A percentile compares a stretch with the other conserved stretches of the same genome.
phyloP scores from a whole-genome alignment of 2,797 vertebrate species.

The Euphonia xanthogaster region DNA sequence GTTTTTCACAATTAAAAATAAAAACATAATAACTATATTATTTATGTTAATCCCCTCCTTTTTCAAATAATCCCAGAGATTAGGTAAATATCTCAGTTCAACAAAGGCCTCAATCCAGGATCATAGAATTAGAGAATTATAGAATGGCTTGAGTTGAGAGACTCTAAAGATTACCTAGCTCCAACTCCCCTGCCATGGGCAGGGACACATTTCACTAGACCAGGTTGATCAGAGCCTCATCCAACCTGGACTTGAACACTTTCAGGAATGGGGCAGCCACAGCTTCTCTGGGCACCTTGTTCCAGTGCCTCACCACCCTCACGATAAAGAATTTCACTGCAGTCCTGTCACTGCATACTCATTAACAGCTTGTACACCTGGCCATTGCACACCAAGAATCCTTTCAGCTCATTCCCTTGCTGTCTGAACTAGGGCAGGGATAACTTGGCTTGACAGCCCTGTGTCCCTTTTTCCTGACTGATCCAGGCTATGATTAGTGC shows the following conservation, averaged over 20 bases:
- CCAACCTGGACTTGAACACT: background rate
- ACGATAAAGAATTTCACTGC: background rate
- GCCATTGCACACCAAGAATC: background rate
- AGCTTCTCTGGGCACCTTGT: accelerated
- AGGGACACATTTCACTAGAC: background rate
- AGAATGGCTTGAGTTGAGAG: background rate
- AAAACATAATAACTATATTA: background rate
- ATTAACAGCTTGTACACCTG: background rate
- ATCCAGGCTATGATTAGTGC: background rate
- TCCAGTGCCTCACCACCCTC: no score
- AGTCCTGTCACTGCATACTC: background rate
- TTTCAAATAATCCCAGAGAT: background rate
- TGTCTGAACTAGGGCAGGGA: background rate
- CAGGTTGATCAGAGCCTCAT: background rate
- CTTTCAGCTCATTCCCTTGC: background rate
- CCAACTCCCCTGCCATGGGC: background rate
- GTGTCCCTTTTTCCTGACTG: background rate
- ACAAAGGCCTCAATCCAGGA: background rate
- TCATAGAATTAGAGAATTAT: background rate
- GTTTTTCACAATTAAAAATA: background rate
- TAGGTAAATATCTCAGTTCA: background rate
- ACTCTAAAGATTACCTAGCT: background rate
- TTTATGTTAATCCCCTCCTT: accelerated
- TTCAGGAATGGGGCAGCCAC: background rate
- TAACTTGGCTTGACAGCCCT: background rate